Evolutionary conservation across 2,888 invertebrate species (phyloP), one percentile per base, ranked within the genome.

Genomic region (Blastobasis lacticolella): DNA sequence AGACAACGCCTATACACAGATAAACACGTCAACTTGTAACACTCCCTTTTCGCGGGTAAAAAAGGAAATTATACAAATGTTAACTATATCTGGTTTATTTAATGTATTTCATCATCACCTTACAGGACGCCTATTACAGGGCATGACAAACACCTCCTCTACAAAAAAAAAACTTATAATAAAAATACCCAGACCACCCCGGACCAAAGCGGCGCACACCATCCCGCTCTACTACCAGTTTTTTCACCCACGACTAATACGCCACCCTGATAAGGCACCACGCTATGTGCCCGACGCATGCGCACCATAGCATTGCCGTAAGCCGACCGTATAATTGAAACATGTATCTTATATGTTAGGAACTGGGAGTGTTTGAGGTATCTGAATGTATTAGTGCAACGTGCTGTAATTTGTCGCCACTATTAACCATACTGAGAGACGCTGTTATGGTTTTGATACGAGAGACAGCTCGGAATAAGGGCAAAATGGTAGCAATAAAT

Each of bases 251-350:
- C 56, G 54, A 68, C 81, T 83, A 85, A 85, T 86, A 82, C 62
- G 75, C 65, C 67, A 60, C 48, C 85, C 77, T 49, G 65, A 57
- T 80, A 79, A 62, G 84, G 83, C 38, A 62, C 63, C 60, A 65
- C 62, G 67, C 64, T 57, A 60, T 60, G 57, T 55, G 54, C 51
- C 55, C 60, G 58, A 67, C 67, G 69, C 78, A 75, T 82, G 81
- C 72, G 71, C 78, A 68, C 72, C 79, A 82, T 80, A 73, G 73
- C 69, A 61, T 64, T 62, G 53, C 79, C 80, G 77, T 81, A 84
- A 65, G 60, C 62, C 62, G 62, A 59, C 23, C 57, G 62, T 63
- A 71, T 77, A 76, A 84, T 83, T 81, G 77, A 83, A 80, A 76
- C 79, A 76, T 77, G 82, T 73, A 73, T 71, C 63, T 66, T 62